Conservation (phyloP, 2,888 invertebrate genomes). For the Molorchus minor region DNA sequence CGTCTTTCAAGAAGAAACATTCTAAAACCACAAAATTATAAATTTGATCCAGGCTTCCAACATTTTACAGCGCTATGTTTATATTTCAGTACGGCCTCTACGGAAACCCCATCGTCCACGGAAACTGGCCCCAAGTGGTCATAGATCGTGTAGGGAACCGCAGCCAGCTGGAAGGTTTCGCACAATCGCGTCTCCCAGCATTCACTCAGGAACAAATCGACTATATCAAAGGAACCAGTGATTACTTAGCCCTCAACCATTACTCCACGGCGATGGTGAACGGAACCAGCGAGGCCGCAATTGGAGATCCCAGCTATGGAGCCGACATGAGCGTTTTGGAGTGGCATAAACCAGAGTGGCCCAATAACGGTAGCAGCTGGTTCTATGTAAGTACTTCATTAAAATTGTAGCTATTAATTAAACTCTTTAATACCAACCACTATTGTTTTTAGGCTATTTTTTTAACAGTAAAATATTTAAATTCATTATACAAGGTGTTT, state of each 20-base stretch:
- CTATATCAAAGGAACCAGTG: slow-evolving; percentile 69
- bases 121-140: slow-evolving; percentile 75
- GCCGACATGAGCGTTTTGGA: slow-evolving; percentile 61
- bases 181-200: slow-evolving; percentile 69
- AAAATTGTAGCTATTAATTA: too few species aligned
- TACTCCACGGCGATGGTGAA: slow-evolving; percentile 71
- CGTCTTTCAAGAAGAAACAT: too few species aligned
- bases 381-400: slow-evolving; percentile 52
- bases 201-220: slow-evolving; percentile 70
- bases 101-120: slow-evolving; percentile 70
- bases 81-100: slow-evolving; percentile 35
- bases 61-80: neutral
- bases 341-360: slow-evolving; percentile 58
- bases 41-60: neutral
- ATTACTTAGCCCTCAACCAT: slow-evolving; percentile 79
- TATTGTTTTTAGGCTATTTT: too few species aligned
- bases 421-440: too few species aligned
- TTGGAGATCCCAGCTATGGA: slow-evolving; percentile 27
- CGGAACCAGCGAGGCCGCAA: slow-evolving; percentile 21
- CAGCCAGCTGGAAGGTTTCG: slow-evolving; percentile 61
- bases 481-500: too few species aligned
- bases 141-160: slow-evolving; percentile 66
- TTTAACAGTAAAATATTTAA: too few species aligned
- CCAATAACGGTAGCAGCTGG: slow-evolving; percentile 47
- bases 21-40: too few species aligned